These are phyloP conservation scores for Eleutherodactylus coqui DNA, from an alignment of 2,797 vertebrate genomes.

Conservation along the genomic window DNA sequence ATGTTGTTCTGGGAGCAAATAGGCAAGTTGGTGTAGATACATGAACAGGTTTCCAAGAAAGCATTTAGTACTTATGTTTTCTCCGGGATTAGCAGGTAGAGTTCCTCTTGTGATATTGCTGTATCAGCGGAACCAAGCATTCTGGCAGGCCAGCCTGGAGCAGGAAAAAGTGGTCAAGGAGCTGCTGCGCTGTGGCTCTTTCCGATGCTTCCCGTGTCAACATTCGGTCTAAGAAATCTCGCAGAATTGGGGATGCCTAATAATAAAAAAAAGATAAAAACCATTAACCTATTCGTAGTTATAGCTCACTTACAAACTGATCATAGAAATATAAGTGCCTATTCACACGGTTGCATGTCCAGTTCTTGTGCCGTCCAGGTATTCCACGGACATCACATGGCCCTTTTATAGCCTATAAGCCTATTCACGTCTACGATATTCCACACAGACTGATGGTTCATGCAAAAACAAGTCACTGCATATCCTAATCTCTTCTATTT, in stretches of 20 bases:
- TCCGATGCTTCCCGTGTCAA: conserved; percentile 90
- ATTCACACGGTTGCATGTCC: no score
- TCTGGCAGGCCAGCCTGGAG: conserved; percentile 94
- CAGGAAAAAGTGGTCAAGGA: conserved; percentile 95
- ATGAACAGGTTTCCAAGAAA: not conserved
- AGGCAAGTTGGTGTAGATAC: not conserved
- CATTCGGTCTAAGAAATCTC: conserved; percentile 97
- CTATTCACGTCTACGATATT: no score
- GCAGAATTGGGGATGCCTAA: conserved; percentile 91
- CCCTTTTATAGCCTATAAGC: no score
- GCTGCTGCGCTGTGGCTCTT: conserved; percentile 90
- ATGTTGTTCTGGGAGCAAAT: not conserved
- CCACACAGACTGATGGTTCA: no score
- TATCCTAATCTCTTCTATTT: no score
- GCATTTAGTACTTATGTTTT: no score
- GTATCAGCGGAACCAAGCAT: conserved; percentile 95
- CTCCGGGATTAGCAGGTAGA: conserved; percentile 88
- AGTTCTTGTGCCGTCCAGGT: no score
- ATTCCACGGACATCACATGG: no score
- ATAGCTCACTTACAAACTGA: not conserved
- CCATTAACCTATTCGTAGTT: rapidly evolving
- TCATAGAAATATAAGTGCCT: not conserved
- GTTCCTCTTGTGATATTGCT: conserved; percentile 94
- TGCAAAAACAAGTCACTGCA: no score
- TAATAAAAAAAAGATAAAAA: conserved; percentile 67